Conservation (phyloP, 2,888 invertebrate species). For the Zelleria hepariella region DNA sequence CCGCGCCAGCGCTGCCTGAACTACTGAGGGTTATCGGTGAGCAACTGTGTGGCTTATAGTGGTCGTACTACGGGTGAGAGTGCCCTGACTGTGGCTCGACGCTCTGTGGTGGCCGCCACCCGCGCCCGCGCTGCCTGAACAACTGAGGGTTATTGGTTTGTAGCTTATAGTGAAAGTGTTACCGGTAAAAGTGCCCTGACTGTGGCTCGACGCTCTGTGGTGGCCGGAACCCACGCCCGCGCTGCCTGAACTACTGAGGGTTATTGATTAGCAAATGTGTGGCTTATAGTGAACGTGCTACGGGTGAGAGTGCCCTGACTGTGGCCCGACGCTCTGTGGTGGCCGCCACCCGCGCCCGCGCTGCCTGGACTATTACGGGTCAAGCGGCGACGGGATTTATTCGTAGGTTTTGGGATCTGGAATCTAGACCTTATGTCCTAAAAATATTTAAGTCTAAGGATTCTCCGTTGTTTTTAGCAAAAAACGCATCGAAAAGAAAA, state of each 20-base stretch:
- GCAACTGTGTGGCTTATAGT: too few species aligned
- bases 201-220: background rate
- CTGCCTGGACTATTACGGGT: background rate
- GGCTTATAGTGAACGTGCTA: too few species aligned
- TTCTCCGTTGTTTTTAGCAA: too few species aligned
- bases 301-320: too few species aligned
- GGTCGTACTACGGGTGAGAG: too few species aligned
- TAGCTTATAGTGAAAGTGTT: background rate
- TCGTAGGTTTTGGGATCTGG: too few species aligned
- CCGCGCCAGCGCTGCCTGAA: background rate
- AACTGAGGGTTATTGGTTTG: background rate
- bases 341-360: background rate
- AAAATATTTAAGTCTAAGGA: too few species aligned
- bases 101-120: background rate
- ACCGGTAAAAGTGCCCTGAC: background rate
- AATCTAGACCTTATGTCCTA: too few species aligned
- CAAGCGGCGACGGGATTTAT: too few species aligned
- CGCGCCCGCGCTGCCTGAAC: background rate
- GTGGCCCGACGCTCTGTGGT: background rate
- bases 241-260: background rate
- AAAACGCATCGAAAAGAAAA: too few species aligned
- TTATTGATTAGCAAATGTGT: too few species aligned
- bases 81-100: too few species aligned
- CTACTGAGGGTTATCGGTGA: background rate
- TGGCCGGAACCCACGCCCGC: background rate